Base-by-base conservation (phyloP, 2,888 invertebrate genomes). In the Leptopilina myrica region DNA sequence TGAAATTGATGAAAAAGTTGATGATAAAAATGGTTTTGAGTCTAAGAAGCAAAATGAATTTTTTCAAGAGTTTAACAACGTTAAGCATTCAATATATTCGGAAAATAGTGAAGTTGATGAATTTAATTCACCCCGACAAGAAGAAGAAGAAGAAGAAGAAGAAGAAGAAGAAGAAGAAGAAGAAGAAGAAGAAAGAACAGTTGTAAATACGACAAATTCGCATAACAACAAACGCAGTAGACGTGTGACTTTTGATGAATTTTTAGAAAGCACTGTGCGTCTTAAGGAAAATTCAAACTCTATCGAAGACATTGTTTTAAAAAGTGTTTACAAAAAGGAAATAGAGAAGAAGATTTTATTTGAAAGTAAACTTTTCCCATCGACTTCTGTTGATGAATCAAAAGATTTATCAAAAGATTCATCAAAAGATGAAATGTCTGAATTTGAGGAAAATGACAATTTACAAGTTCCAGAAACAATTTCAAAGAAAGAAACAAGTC, bases 221-320 rank as follows among this genome's bases (percentile, higher is more conserved):
- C 5, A 5, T 33, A n/a, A 49, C 9, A 14, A 20, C 43, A 5
- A 62, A 20, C 6, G 12, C 1, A 9, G 77, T n/a, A 77, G 78
- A 76, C 6, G 43, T 67, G 83, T 88, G 15, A 90, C 91, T 6
- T 86, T 90, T 43, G 85, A 86, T n/a, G 76, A 88, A 65, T 87
- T 91, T 78, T 81, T 90, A 49, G 65, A 84, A 56, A 81, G 84
- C 9, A 85, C 88, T 49, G 81, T 88, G 53, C 75, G 84, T 0
- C 62, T 46, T 4, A 20, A 12, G n/a, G 77, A 78, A 75, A 53
- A 77, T 46, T 64, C 83, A 81, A 76, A 83, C 77, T 81, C 85
- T 15, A 80, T 84, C 15, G 85, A 89, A 46, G 86, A 88, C 73
- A 84, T 86, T 75, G 78, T 87, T 79, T 86, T 78, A 79, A 82